A percentile compares a stretch with the other conserved stretches of the same genome.
phyloP scores from a whole-genome alignment of 2,888 invertebrate species.

The Steromphala cineraria region DNA sequence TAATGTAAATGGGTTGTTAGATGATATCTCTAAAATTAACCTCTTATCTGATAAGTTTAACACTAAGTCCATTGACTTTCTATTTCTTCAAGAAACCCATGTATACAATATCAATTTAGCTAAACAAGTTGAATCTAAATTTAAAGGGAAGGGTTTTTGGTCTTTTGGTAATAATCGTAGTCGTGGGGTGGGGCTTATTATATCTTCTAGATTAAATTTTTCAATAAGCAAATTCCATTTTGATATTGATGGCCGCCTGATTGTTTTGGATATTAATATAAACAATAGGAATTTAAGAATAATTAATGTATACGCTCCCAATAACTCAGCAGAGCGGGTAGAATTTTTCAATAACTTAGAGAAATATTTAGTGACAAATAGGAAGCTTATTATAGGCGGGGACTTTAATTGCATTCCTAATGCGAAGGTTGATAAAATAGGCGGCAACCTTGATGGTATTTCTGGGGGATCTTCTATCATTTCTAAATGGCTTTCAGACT shows the following conservation, averaged over 20 bases:
- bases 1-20: background rate
- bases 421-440: background rate
- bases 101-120: background rate
- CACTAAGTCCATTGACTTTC: background rate
- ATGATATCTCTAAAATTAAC: background rate
- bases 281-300: background rate
- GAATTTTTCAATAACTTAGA: background rate
- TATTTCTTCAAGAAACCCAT: slow-evolving; percentile 16
- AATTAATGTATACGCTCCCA: background rate
- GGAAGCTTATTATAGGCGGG: background rate
- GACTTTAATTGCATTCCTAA: background rate
- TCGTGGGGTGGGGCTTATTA: background rate
- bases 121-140: background rate
- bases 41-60: background rate
- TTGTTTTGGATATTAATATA: background rate
- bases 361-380: background rate
- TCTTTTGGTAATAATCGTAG: slow-evolving; percentile 7
- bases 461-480: background rate
- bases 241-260: background rate
- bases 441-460: background rate
- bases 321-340: background rate
- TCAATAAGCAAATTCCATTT: background rate
- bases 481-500: background rate
- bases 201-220: background rate
- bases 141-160: background rate